phyloP scores from a whole-genome alignment of 2,113 vertebrate species.

The Ceuthmochares aereus region DNA sequence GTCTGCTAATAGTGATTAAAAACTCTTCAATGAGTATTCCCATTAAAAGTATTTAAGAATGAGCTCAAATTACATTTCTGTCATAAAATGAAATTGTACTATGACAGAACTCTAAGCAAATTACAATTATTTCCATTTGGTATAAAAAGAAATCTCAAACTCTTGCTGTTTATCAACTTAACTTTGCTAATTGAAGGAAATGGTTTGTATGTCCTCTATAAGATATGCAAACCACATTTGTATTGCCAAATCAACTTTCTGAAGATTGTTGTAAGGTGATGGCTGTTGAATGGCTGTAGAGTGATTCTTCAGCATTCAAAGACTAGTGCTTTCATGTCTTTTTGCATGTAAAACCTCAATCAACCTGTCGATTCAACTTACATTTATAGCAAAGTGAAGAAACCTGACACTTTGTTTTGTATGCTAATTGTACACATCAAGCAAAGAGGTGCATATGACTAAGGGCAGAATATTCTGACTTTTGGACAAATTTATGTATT shows the following conservation, averaged over 20 bases:
- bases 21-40: not conserved
- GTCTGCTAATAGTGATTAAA: not conserved
- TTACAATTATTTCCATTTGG: constrained; percentile 23
- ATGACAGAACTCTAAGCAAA: constrained; percentile 1
- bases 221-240: not conserved
- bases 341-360: not conserved
- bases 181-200: constrained; percentile 45
- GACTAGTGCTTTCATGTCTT: not conserved
- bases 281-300: not conserved
- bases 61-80: constrained; percentile 3
- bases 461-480: not conserved
- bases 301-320: not conserved
- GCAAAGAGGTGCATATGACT: not conserved
- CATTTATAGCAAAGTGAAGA: constrained; percentile 16
- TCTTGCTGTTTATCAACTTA: constrained; percentile 9
- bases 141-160: not conserved
- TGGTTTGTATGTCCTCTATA: constrained; percentile 12
- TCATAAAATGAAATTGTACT: not conserved
- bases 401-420: not conserved
- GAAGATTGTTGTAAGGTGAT: not conserved
- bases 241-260: not conserved
- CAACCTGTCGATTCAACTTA: not conserved
- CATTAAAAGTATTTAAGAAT: not conserved
- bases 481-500: not conserved
- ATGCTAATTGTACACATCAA: not conserved